Percentiles rank a stretch among this genome's conserved stretches.
Conservation (phyloP, 2,113 vertebrate species). For the Ploceus nigricollis region DNA sequence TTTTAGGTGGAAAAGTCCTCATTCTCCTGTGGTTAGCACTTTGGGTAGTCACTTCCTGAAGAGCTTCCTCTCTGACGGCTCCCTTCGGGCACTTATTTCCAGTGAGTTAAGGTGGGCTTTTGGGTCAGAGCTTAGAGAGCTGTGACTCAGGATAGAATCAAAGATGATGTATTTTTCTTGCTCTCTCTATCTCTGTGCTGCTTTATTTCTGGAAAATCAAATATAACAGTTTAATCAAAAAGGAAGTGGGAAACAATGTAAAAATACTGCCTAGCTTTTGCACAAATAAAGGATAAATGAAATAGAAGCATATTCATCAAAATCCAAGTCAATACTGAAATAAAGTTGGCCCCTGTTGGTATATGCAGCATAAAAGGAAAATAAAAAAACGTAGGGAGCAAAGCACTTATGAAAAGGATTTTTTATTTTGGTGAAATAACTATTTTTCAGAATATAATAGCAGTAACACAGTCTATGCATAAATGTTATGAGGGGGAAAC, state of each 20-base stretch:
- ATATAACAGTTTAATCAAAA: conserved; percentile 76
- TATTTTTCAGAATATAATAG: conserved; percentile 58
- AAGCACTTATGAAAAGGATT: conserved; percentile 38
- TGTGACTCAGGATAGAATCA: conserved; percentile 34
- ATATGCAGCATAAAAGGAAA: conserved; percentile 44
- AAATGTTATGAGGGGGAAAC: background rate
- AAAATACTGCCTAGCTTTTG: conserved; percentile 67
- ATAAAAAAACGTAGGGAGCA: background rate
- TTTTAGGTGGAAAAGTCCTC: conserved; percentile 23
- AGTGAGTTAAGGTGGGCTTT: conserved; percentile 27
- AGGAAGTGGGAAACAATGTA: conserved; percentile 66
- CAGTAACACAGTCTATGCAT: conserved; percentile 36
- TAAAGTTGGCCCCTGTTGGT: conserved; percentile 65
- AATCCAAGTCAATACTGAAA: conserved; percentile 67
- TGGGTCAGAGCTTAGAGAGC: conserved; percentile 19
- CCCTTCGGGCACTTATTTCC: conserved; percentile 4
- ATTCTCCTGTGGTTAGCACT: background rate
- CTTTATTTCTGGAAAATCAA: conserved; percentile 74
- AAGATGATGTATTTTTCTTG: conserved; percentile 40
- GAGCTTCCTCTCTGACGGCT: background rate
- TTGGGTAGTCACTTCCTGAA: background rate
- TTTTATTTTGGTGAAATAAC: conserved; percentile 31
- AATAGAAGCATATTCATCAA: conserved; percentile 73
- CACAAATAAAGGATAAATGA: conserved; percentile 71
- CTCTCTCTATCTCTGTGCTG: conserved; percentile 20